These are phyloP conservation scores for Abrostola tripartita DNA, from an alignment of 2,888 invertebrate genomes.

Conservation along the genomic window DNA sequence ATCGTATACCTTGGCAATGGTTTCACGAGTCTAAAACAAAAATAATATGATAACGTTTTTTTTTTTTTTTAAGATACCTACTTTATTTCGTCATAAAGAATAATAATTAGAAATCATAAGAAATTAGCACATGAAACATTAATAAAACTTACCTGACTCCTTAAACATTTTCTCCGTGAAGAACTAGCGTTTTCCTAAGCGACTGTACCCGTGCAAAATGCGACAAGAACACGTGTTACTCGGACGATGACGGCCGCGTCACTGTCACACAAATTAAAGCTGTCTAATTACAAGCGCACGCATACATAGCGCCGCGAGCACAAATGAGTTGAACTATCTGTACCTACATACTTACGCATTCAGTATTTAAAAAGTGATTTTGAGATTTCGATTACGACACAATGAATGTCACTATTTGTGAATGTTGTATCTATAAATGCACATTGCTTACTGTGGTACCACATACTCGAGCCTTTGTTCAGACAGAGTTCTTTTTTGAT, in stretches of 20 bases:
- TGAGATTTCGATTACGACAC: too few relatives aligned
- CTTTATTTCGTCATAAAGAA: background rate
- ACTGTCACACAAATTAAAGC: background rate
- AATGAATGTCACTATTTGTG: background rate
- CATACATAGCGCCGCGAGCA: background rate
- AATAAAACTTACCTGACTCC: background rate
- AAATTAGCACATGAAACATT: background rate
- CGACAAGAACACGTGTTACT: background rate
- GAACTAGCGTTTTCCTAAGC: background rate
- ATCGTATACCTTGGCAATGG: background rate
- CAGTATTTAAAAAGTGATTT: too few relatives aligned
- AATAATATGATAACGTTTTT: background rate
- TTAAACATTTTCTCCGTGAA: background rate
- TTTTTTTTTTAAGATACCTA: background rate
- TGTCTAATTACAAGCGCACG: background rate
- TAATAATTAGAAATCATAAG: background rate
- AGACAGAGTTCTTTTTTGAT: too few relatives aligned
- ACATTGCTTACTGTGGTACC: constrained; percentile 1
- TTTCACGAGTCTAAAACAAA: background rate
- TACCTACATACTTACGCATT: too few relatives aligned
- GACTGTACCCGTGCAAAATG: background rate
- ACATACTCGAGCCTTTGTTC: too few relatives aligned
- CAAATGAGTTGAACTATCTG: background rate
- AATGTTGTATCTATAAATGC: constrained; percentile 9
- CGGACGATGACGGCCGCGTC: background rate